Percentiles rank a stretch among this genome's conserved stretches.
Conservation (phyloP, 1,140 invertebrate species). For the Trichonephila clavata region DNA sequence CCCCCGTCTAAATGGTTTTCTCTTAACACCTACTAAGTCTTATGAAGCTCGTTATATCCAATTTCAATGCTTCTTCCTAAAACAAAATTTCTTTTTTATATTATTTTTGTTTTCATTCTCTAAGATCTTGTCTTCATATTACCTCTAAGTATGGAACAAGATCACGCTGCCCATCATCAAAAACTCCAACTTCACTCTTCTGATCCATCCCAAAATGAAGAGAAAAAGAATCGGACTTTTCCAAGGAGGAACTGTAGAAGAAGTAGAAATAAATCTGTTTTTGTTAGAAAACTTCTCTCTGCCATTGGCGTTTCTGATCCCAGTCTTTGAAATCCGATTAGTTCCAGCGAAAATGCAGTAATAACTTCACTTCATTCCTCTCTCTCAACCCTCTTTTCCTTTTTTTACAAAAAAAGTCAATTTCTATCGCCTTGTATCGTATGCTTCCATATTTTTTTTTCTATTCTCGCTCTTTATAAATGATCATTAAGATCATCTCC, state of each 20-base stretch:
- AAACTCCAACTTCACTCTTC: neutral
- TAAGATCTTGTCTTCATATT: neutral
- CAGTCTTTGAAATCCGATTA: constrained; percentile 45
- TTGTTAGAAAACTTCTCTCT: constrained; percentile 3
- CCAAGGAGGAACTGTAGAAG: neutral
- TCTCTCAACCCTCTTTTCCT: neutral
- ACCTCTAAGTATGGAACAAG: neutral
- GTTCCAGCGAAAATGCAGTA: constrained; percentile 20
- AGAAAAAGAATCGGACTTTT: neutral
- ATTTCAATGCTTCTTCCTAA: neutral
- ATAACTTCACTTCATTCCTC: constrained; percentile 18
- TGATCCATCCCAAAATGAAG: neutral
- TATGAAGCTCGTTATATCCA: neutral
- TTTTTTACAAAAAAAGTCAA: neutral
- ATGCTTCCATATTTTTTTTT: neutral
- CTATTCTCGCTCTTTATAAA: neutral
- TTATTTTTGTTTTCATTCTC: neutral
- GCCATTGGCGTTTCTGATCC: constrained; percentile 23
- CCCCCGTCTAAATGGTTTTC: too few species aligned
- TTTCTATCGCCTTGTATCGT: constrained; percentile 7
- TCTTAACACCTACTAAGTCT: neutral
- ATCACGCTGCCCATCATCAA: constrained; percentile 6
- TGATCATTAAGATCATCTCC: neutral
- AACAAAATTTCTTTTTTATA: neutral
- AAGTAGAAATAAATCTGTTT: constrained; percentile 36